Percentiles rank a stretch among this genome's conserved stretches.
Evolutionary conservation across 2,797 vertebrate genomes (phyloP).

Genomic region (Paguma larvata): DNA sequence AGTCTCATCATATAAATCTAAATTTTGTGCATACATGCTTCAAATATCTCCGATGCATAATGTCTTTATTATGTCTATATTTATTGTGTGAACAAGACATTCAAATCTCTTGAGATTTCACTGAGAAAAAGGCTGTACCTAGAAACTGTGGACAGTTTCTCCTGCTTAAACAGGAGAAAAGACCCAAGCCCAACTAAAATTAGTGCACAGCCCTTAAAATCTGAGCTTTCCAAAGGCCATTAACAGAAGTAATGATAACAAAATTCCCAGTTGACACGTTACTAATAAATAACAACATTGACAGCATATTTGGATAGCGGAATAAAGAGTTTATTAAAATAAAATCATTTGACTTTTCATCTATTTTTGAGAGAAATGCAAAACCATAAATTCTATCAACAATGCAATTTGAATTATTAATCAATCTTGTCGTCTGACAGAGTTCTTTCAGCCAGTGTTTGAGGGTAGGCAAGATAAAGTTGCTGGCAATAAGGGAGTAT

Average conservation of each 20-base stretch:
- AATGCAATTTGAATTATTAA: neutral
- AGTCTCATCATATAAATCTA: neutral
- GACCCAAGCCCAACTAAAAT: neutral
- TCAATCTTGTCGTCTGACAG: neutral
- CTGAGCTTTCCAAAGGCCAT: neutral
- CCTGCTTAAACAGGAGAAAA: neutral
- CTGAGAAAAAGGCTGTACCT: neutral
- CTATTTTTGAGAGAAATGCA: neutral
- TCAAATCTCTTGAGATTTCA: neutral
- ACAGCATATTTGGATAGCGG: neutral
- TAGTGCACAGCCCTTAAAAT: accelerated
- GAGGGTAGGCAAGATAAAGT: neutral
- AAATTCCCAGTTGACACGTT: neutral
- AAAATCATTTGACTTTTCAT: neutral
- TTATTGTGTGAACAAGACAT: neutral
- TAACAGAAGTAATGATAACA: neutral
- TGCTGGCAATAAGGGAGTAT: neutral
- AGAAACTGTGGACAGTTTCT: neutral
- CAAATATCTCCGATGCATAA: neutral
- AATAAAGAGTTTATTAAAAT: slow-evolving; percentile 72
- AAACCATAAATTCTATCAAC: neutral
- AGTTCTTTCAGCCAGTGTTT: neutral
- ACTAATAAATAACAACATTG: neutral
- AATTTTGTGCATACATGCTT: neutral
- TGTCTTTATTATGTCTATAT: neutral